Evolutionary conservation across 1,140 invertebrate species (phyloP).

Genomic region (Chelonus insularis): DNA sequence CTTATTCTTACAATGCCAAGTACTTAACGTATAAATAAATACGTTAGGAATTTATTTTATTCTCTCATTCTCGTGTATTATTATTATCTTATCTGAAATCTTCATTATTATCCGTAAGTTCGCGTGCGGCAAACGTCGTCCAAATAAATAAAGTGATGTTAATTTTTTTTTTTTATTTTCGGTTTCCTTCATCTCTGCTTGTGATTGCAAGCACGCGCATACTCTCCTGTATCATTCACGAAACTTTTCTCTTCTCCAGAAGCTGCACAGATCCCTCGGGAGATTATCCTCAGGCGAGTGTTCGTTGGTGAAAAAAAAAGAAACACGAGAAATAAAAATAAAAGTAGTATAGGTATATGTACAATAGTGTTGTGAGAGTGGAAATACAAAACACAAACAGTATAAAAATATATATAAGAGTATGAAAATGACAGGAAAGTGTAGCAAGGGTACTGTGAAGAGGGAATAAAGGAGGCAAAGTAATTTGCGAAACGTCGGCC

Average conservation of each 20-base stretch:
- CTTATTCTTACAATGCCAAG: too few species aligned
- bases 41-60: background rate
- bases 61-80: too few species aligned
- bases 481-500: conserved; percentile 42
- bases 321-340: conserved; percentile 5
- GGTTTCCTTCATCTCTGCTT: conserved; percentile 8
- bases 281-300: conserved; percentile 24
- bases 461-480: conserved; percentile 28
- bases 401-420: background rate
- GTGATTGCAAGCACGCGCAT: conserved; percentile 25
- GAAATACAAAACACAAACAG: background rate
- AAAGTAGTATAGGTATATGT: background rate
- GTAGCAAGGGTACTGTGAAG: background rate
- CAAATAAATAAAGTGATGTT: conserved; percentile 20
- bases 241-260: conserved; percentile 16
- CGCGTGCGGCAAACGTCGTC: background rate
- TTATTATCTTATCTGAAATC: background rate
- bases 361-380: background rate
- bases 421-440: conserved; percentile 11
- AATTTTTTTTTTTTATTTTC: conserved; percentile 6
- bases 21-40: too few species aligned
- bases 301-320: conserved; percentile 6
- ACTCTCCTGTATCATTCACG: conserved; percentile 28
- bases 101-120: background rate
- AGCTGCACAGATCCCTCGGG: conserved; percentile 21